Base-by-base conservation (phyloP, 2,888 invertebrate species). In the Chymomyza caudatula region DNA sequence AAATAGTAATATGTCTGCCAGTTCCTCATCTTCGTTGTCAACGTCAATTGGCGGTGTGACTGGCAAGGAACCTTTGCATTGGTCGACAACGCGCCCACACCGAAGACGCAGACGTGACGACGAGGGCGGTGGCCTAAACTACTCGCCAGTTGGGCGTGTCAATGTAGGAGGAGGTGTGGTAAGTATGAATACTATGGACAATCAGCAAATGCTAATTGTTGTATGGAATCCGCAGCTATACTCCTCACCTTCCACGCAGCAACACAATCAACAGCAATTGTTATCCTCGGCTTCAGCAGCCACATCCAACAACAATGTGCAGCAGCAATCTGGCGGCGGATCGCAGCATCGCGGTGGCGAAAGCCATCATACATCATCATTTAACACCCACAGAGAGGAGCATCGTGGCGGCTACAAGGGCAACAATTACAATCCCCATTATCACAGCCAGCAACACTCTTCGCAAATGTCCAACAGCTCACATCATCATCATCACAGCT, bases 61-160 rank as follows among this genome's bases (percentile, higher is more conserved):
- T 19, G 68, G 69, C 23, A 75, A 81, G 66, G 77, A 87, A 56
- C 85, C 79, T 5, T 70, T 86, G 54, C 87, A 88, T 60, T 89
- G 89, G 89, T 56, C 78, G 3, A 86, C 85, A 49, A 60, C 87
- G 15, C 84, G 89, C 15, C 78, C 78, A 55, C 88, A 85, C 67
- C 85, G 89, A 54, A 88, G 89, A 58, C 86, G 89, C 44, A 69
- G 85, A 67, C 88, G 89, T 19, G 89, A 89, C 60, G 89, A 89
- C 1, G 89, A 89, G 6, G 81, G 83, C 62, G 72, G 76, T 17
- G 78, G 74, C 42, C 73, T 87, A 37, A 89, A 88, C 63, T 90
- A 90, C 63, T 87, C 90, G 47, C 88, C 83, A 20, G 74, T 75
- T 17, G 81, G 86, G 55, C 85, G 88, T 59, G 74, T 87, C 42